A percentile compares a stretch with the other conserved stretches of the same genome.
Conservation (phyloP, 2,797 vertebrate genomes). For the Monodelphis domestica region DNA sequence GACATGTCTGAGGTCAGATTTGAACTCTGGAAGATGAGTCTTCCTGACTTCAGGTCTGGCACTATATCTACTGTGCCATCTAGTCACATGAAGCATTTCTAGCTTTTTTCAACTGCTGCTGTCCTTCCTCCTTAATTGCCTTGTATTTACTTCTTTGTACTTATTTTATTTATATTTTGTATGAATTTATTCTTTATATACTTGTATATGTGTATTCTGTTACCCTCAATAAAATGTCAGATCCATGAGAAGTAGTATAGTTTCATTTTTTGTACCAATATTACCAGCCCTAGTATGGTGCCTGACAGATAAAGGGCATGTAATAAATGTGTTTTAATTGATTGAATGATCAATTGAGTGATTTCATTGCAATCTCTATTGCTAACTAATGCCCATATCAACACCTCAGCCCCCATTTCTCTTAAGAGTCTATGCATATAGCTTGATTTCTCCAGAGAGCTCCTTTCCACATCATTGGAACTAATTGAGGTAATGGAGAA, state of each 20-base stretch:
- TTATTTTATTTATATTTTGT: background rate
- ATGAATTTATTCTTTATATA: background rate
- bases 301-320: background rate
- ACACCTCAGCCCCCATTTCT: slow-evolving; percentile 82
- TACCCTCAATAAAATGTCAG: background rate
- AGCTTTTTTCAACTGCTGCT: background rate
- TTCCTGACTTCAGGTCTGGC: background rate
- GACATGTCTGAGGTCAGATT: background rate
- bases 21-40: background rate
- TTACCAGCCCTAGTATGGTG: background rate
- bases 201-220: background rate
- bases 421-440: slow-evolving; percentile 73
- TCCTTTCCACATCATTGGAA: slow-evolving; percentile 87
- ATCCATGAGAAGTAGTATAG: background rate
- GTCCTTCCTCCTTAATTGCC: background rate
- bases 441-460: slow-evolving; percentile 85
- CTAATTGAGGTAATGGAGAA: slow-evolving; percentile 89
- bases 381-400: slow-evolving; percentile 88
- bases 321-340: background rate
- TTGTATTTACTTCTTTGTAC: background rate
- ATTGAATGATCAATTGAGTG: slow-evolving; percentile 66
- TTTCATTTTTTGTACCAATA: background rate
- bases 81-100: background rate
- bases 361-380: slow-evolving; percentile 83
- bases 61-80: background rate